These are phyloP conservation scores for Amiota minor DNA, from an alignment of 2,888 invertebrate species.

Conservation along the genomic window DNA sequence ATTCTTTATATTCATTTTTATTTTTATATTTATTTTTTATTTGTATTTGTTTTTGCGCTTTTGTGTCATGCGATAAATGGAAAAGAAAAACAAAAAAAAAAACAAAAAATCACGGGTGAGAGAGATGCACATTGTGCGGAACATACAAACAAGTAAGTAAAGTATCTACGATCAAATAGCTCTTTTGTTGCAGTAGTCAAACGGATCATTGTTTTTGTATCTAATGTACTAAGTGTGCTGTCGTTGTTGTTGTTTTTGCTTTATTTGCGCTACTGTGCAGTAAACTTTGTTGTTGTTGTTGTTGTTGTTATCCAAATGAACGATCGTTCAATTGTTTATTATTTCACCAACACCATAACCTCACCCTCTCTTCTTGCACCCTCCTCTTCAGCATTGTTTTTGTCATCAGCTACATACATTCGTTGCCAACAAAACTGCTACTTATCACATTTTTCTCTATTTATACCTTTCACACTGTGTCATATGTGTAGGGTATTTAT, in stretches of 20 bases:
- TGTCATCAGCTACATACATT: too few relatives aligned
- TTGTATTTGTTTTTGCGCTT: not conserved
- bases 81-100: not conserved
- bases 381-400: too few relatives aligned
- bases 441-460: too few relatives aligned
- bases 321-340: not conserved
- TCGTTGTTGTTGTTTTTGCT: conserved; percentile 12
- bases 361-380: too few relatives aligned
- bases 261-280: not conserved
- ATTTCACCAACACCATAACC: too few relatives aligned
- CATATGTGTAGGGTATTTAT: too few relatives aligned
- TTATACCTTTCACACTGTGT: too few relatives aligned
- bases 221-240: conserved; percentile 20
- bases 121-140: too few relatives aligned
- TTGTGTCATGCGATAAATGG: conserved; percentile 17
- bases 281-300: not conserved
- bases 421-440: too few relatives aligned
- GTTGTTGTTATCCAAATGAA: not conserved
- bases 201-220: conserved; percentile 18
- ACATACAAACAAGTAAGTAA: not conserved
- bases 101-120: conserved; percentile 26
- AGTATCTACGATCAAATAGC: not conserved
- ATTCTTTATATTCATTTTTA: conserved; percentile 2
- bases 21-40: conserved; percentile 7
- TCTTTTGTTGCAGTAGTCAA: conserved; percentile 15